Conservation (phyloP, 2,888 invertebrate genomes). For the Pseudococcus longispinus region DNA sequence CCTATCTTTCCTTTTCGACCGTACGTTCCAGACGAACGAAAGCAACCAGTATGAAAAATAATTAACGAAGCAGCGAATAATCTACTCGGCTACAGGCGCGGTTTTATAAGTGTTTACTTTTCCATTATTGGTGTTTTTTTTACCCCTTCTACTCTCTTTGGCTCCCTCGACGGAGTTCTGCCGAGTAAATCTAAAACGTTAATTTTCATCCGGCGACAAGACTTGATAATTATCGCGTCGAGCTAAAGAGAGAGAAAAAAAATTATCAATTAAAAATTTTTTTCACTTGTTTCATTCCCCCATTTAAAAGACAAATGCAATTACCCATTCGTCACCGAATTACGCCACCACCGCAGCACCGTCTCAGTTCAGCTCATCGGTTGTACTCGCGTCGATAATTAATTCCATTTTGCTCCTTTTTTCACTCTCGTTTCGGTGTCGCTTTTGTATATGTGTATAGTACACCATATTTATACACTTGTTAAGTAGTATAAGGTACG, state of each 20-base stretch:
- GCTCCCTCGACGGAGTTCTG: background rate
- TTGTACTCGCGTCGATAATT: conserved; percentile 9
- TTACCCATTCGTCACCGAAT: background rate
- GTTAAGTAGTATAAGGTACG: background rate
- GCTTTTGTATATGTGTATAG: background rate
- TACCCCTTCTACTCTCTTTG: background rate
- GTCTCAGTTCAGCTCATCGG: background rate
- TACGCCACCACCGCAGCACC: background rate
- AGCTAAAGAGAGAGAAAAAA: background rate
- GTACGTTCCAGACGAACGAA: background rate
- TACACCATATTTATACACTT: background rate
- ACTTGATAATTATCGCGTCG: background rate
- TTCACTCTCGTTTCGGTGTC: background rate
- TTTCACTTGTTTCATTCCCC: background rate
- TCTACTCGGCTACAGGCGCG: background rate
- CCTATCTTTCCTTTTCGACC: background rate
- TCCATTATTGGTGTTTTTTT: background rate
- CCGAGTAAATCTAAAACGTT: background rate
- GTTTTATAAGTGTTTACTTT: background rate
- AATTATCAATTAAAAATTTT: conserved; percentile 5
- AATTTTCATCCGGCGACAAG: background rate
- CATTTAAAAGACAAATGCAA: background rate
- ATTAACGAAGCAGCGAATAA: background rate
- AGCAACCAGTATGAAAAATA: background rate
- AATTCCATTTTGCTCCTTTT: background rate